A percentile compares a stretch with the other conserved stretches of the same genome.
Evolutionary conservation across 2,888 invertebrate genomes (phyloP).

Genomic region (Herminia tarsipennalis): DNA sequence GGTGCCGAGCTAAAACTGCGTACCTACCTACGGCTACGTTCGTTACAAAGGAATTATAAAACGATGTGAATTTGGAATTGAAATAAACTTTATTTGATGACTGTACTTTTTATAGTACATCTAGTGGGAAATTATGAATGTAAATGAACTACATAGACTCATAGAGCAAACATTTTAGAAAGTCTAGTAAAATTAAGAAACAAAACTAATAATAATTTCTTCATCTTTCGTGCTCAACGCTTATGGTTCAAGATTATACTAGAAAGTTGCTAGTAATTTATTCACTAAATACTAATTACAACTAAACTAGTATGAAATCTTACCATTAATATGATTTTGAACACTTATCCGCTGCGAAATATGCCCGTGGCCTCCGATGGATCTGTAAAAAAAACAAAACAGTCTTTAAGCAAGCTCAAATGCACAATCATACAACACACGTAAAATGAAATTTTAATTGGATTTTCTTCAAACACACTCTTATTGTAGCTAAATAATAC

Average conservation of each 20-base stretch:
- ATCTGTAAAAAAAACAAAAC: slow-evolving; percentile 62
- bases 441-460: too few species aligned
- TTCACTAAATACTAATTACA: too few species aligned
- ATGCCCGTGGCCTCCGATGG: slow-evolving; percentile 75
- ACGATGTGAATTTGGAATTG: slow-evolving; percentile 35
- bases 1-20: slow-evolving; percentile 37
- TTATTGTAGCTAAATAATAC: too few species aligned
- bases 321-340: slow-evolving; percentile 82
- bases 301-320: slow-evolving; percentile 39
- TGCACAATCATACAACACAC: too few species aligned
- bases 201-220: too few species aligned
- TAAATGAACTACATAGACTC: too few species aligned
- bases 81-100: slow-evolving; percentile 30
- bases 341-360: slow-evolving; percentile 75
- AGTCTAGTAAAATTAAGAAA: too few species aligned
- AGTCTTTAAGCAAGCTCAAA: slow-evolving; percentile 7
- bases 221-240: too few species aligned
- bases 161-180: too few species aligned
- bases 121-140: too few species aligned
- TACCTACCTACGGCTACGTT: slow-evolving; percentile 21
- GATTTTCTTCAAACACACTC: too few species aligned
- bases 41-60: slow-evolving; percentile 47
- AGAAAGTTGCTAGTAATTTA: slow-evolving; percentile 54
- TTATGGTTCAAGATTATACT: slow-evolving; percentile 20
- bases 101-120: slow-evolving; percentile 27